Percentiles rank a stretch among this genome's conserved stretches.
These are phyloP conservation scores for Tauraco erythrolophus DNA, from an alignment of 2,113 vertebrate genomes.

Conservation along the genomic window DNA sequence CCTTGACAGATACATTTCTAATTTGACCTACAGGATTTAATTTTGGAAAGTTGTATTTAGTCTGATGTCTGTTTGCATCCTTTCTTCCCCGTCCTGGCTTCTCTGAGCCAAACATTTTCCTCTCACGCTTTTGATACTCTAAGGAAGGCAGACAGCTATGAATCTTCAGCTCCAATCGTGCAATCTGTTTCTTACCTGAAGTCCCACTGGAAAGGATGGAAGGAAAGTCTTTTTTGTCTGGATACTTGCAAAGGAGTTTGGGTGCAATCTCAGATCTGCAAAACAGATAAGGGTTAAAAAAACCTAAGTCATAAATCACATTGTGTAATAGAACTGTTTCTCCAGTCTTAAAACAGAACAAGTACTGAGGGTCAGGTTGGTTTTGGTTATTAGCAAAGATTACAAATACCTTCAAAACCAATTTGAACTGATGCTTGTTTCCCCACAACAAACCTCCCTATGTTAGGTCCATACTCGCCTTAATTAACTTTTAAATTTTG, in stretches of 20 bases:
- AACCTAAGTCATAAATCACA: background rate
- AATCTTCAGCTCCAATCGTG: background rate
- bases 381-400: background rate
- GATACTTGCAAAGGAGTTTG: background rate
- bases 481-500: background rate
- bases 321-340: background rate
- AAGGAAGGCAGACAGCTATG: background rate
- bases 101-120: background rate
- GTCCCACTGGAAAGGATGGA: background rate
- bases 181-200: background rate
- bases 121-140: background rate
- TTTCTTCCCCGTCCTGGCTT: background rate
- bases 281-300: background rate
- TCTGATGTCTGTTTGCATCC: background rate
- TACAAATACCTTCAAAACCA: background rate
- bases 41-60: background rate
- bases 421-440: background rate
- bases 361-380: background rate
- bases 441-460: background rate
- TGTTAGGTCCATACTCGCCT: background rate
- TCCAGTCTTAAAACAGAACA: background rate
- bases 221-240: background rate
- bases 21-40: constrained; percentile 26
- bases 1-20: constrained; percentile 1
- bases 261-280: background rate